phyloP scores from a whole-genome alignment of 2,888 invertebrate genomes.

The Homarus gammarus region DNA sequence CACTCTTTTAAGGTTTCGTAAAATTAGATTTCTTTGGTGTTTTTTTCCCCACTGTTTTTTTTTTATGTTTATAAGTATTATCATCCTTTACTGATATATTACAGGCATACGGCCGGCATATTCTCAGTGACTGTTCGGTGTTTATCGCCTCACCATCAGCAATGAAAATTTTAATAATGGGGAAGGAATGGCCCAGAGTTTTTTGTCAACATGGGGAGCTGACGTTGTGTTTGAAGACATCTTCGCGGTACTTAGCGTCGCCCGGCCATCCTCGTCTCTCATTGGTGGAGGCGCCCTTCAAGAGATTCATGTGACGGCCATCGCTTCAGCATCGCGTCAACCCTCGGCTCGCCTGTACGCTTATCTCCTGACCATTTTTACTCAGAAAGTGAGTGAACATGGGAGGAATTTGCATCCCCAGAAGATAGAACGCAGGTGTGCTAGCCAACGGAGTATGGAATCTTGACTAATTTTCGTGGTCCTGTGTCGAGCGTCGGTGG shows the following conservation, averaged over 20 bases:
- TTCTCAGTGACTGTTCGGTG: background rate
- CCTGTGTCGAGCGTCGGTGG: background rate
- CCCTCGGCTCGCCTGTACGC: constrained; percentile 33
- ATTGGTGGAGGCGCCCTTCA: constrained; percentile 46
- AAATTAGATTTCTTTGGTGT: no score
- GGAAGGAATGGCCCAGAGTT: background rate
- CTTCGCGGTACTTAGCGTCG: constrained; percentile 1
- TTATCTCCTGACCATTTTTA: constrained; percentile 51
- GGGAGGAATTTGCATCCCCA: constrained; percentile 46
- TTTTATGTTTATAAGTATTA: no score
- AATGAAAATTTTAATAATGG: constrained; percentile 37
- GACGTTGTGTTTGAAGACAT: background rate
- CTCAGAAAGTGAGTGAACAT: constrained; percentile 53
- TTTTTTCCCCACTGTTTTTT: no score
- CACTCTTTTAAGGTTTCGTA: no score
- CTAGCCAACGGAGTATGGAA: background rate
- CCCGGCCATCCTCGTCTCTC: constrained; percentile 11
- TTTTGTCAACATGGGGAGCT: background rate
- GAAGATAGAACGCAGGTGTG: constrained; percentile 12
- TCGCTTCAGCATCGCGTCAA: constrained; percentile 25
- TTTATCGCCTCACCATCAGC: constrained; percentile 14
- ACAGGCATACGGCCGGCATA: no score
- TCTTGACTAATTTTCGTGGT: background rate
- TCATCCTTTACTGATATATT: no score
- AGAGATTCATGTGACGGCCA: constrained; percentile 60